Evolutionary conservation across 1,140 invertebrate genomes (phyloP), one percentile per base, ranked within the genome.

Genomic region (Orchesella cincta): DNA sequence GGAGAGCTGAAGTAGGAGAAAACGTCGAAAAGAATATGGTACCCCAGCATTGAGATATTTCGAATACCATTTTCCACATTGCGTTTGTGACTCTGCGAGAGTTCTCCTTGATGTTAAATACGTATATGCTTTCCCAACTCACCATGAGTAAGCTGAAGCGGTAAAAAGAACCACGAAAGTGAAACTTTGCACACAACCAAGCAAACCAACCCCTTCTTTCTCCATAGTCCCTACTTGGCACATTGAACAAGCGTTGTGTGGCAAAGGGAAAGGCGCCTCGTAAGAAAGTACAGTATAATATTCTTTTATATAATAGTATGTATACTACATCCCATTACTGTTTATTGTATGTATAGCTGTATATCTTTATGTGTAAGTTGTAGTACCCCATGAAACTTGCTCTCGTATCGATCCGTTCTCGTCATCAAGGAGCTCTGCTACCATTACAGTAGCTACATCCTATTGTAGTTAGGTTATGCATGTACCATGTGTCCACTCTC

Each of bases 331-430:
- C n/a, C n/a, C n/a, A n/a, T n/a, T n/a, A n/a, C n/a, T 46, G 39
- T 46, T 46, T 18, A 46, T 46, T 8, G 5, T 46, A 46, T 46
- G 18, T 46, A 46, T 46, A 46, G 18, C 18, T 8, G 39, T 8
- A 5, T 46, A 46, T 46, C 5, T 46, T 5, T 46, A 18, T 46
- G 39, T 46, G 39, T 46, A 46, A 8, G 5, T 5, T 46, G 18
- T 46, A 46, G 39, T 46, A 46, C 5, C 39, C 18, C 39, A 18
- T 57, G 52, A n/a, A 57, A 57, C 52, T 57, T 57, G 52, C 52
- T n/a, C 52, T 23, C 52, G 23, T 57, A 57, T 57, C 52, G 52
- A 57, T 57, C 52, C 52, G 52, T 12, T 18, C 52, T 57, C 52
- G 52, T 57, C 52, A 26, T 57, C 52, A 57, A 5, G 8, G 23